A percentile compares a stretch with the other conserved stretches of the same genome.
Evolutionary conservation across 2,797 vertebrate genomes (phyloP).

Genomic region (Heterohyrax brucei): DNA sequence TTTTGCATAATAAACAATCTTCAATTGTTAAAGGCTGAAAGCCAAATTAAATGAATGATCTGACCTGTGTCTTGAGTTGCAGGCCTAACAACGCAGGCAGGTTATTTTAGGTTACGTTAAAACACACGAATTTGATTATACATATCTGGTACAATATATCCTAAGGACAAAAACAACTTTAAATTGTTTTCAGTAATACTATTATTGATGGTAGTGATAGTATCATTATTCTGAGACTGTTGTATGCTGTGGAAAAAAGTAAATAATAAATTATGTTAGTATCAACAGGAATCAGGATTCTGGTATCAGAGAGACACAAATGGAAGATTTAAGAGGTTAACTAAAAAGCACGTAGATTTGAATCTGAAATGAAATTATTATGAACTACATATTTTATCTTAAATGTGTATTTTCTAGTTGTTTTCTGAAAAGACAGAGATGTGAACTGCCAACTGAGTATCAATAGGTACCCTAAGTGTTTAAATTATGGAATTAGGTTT

Average conservation of each 20-base stretch:
- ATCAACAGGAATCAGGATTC: neutral
- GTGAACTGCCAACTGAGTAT: neutral
- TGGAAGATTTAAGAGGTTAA: neutral
- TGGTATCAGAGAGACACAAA: neutral
- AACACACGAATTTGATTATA: neutral
- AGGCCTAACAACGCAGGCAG: neutral
- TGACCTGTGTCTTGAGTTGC: neutral
- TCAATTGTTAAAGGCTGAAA: constrained; percentile 17
- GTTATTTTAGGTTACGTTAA: neutral
- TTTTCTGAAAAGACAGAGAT: neutral
- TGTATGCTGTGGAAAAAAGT: neutral
- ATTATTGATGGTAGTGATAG: neutral
- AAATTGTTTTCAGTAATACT: neutral
- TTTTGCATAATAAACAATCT: constrained; percentile 9
- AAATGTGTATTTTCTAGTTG: neutral
- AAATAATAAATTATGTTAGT: neutral
- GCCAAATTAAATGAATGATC: constrained; percentile 16
- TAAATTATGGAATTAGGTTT: neutral
- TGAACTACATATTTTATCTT: neutral
- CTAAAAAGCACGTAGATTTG: neutral
- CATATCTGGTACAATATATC: neutral
- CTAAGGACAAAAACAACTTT: neutral
- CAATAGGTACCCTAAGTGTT: neutral
- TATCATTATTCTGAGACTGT: neutral
- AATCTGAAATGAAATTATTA: neutral